Base-by-base conservation (phyloP, 2,113 vertebrate species). In the Copsychus sechellarum region DNA sequence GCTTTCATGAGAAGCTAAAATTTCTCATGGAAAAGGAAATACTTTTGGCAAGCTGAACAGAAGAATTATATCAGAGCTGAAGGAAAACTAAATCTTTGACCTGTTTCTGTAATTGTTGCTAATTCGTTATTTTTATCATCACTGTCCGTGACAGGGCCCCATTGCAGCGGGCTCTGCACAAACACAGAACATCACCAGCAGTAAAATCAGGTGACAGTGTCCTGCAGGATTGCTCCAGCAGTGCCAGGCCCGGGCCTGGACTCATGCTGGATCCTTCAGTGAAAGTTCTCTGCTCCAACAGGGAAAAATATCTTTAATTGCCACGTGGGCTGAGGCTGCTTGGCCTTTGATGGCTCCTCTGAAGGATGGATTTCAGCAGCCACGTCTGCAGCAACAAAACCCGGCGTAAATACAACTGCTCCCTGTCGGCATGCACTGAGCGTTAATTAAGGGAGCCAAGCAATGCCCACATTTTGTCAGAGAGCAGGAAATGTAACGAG, bases 381-480 rank as follows among this genome's bases (percentile, higher is more conserved):
- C 73, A 36, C n/a, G 6, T n/a, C 33, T 60, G 58, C 88, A 78
- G 76, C 80, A 29, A 5, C 5, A 3, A 51, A 76, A 34, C 38
- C 57, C 16, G 14, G 64, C 8, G 73, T 67, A 74, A 72, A 80
- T 21, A 77, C 70, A 53, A n/a, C 47, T 7, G 73, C 72, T 89
- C 40, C 43, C 19, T 22, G 76, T 76, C 28, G 2, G 72, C 42
- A 50, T 12, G 73, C 79, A 22, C 80, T 24, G 14, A 57, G 81
- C 78, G 16, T 86, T 95, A 95, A 96, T 95, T 95, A 95, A 92
- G 38, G 90, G 6, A 93, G 71, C 47, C 50, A 15, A 88, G 95
- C 79, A 25, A 58, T 73, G 86, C n/a, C 56, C 85, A 36, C 81
- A 40, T 65, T 79, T 73, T 90, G 58, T 80, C 93, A 93, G 87